Conservation (phyloP, 2,113 vertebrate species). For the Nasalis larvatus region DNA sequence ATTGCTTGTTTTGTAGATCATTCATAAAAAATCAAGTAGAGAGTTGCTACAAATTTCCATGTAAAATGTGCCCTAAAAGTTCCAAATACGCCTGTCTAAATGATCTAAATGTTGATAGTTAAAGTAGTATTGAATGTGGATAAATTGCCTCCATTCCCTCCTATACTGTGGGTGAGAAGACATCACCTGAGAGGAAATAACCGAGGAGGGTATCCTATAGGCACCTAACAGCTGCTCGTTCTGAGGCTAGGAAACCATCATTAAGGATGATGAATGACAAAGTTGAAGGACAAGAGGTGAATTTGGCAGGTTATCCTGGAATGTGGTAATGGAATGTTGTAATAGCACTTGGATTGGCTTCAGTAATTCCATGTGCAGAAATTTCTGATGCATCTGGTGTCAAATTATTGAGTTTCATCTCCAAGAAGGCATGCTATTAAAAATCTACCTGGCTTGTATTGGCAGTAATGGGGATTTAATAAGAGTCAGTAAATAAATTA, state of each 20-base stretch:
- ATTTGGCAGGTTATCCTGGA: constrained; percentile 57
- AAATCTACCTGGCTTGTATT: neutral
- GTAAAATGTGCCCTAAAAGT: neutral
- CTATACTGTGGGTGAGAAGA: neutral
- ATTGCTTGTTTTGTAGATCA: neutral
- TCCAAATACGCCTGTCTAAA: neutral
- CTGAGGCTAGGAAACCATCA: constrained; percentile 66
- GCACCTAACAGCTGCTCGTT: constrained; percentile 77
- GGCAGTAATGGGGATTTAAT: neutral
- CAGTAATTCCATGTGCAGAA: constrained; percentile 1
- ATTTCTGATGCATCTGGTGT: constrained; percentile 54
- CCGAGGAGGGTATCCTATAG: constrained; percentile 69
- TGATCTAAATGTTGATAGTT: neutral
- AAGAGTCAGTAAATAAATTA: constrained; percentile 11
- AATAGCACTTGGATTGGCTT: constrained; percentile 42
- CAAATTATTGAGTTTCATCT: constrained; percentile 42
- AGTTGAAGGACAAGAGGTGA: constrained; percentile 15
- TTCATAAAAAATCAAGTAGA: neutral
- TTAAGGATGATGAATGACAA: constrained; percentile 72
- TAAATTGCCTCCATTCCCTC: constrained; percentile 64
- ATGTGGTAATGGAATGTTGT: constrained; percentile 50
- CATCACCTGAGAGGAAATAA: constrained; percentile 3
- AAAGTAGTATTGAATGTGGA: neutral
- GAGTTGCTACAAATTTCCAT: neutral
- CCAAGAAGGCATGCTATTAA: constrained; percentile 10